Evolutionary conservation across 2,797 vertebrate species (phyloP).

Genomic region (Onychomys arenicola): DNA sequence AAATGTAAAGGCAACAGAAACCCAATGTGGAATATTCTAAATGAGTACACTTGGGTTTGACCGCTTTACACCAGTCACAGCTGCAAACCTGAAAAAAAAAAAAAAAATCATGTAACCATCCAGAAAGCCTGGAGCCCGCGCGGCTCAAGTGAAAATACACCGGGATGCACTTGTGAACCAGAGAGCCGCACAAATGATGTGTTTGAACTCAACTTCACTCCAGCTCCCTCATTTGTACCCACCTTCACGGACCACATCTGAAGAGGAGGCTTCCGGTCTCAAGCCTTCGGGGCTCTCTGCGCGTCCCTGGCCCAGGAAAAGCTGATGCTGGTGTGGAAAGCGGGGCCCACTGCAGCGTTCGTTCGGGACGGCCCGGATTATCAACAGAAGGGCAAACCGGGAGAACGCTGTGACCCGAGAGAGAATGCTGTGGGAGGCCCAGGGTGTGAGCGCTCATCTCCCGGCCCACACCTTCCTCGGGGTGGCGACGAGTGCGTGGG

Average conservation of each 20-base stretch:
- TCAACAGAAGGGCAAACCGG: slow-evolving; percentile 90
- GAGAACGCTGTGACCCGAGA: slow-evolving; percentile 87
- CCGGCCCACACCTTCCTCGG: not conserved
- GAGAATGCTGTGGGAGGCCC: slow-evolving; percentile 81
- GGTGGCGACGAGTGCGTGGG: too few relatives aligned
- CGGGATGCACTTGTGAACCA: not conserved
- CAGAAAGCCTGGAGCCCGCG: not conserved
- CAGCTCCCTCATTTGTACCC: not conserved
- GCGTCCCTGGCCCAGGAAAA: slow-evolving; percentile 90
- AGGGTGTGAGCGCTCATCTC: not conserved
- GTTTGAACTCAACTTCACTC: not conserved
- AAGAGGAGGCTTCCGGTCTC: slow-evolving; percentile 86
- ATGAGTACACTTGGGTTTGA: not conserved
- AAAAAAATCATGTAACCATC: not conserved
- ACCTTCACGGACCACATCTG: slow-evolving; percentile 90
- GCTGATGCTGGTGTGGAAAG: slow-evolving; percentile 90
- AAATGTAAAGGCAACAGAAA: slow-evolving; percentile 2
- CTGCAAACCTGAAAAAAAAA: not conserved
- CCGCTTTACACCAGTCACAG: not conserved
- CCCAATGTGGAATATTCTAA: not conserved
- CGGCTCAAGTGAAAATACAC: not conserved
- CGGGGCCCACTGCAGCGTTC: slow-evolving; percentile 87
- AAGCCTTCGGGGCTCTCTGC: slow-evolving; percentile 85
- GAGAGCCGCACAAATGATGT: not conserved
- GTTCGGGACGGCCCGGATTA: slow-evolving; percentile 86